Percentiles rank a stretch among this genome's conserved stretches.
Conservation (phyloP, 2,113 vertebrate genomes). For the Rhinoderma darwinii region DNA sequence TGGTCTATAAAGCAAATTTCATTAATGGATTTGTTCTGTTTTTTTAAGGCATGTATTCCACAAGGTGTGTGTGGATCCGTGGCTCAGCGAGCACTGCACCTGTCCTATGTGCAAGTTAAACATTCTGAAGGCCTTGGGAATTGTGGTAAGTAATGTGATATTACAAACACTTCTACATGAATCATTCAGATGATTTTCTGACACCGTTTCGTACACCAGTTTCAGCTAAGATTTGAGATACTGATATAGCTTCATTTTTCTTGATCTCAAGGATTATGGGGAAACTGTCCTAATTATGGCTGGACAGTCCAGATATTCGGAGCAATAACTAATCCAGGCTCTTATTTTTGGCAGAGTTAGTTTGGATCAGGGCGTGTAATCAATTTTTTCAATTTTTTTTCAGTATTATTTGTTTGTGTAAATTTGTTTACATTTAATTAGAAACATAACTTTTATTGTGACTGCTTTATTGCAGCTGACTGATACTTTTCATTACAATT, state of each 20-base stretch:
- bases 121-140: slow-evolving; percentile 96
- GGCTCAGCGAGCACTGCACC: slow-evolving; percentile 96
- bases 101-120: slow-evolving; percentile 99
- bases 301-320: neutral
- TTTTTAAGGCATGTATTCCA: slow-evolving; percentile 93
- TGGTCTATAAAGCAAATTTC: neutral
- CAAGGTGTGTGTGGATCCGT: slow-evolving; percentile 96
- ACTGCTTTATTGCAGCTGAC: neutral
- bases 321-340: neutral
- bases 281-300: neutral
- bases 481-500: neutral
- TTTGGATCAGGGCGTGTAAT: neutral
- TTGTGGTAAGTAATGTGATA: slow-evolving; percentile 81
- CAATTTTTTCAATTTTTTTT: neutral
- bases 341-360: neutral
- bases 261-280: neutral
- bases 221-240: neutral
- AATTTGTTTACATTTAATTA: too few species aligned
- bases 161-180: neutral
- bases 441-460: too few species aligned
- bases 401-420: neutral
- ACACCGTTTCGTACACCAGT: neutral
- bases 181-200: neutral
- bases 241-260: neutral
- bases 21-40: neutral